Evolutionary conservation across 2,113 vertebrate species (phyloP), one percentile per base, ranked within the genome.

Genomic region (Hippocampus barbouri): DNA sequence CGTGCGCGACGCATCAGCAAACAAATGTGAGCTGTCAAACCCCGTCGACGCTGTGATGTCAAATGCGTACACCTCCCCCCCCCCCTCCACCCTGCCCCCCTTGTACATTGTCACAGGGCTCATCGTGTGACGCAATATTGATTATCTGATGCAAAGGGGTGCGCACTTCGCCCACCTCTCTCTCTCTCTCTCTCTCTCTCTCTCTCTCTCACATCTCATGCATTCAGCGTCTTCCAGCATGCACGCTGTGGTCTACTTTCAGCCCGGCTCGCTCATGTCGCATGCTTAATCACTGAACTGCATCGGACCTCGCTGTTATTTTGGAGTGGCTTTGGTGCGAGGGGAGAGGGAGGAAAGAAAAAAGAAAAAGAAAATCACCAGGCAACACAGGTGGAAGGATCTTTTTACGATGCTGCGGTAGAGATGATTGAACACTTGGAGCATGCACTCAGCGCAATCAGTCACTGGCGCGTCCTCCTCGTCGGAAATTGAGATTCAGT

Each of bases 391-490:
- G 92, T 86, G 89, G 15, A 81, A 83, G 47, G 71, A 71, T 74
- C 82, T 72, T 51, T 85, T 79, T 68, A 83, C 78, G 77, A 78
- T 81, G 90, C 71, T 89, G 90, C 88, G 86, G 87, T 88, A 83
- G 70, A 82, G 73, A 83, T 79, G 80, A 82, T 85, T 69, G 86
- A 84, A 87, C 81, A 83, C 75, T 88, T 87, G 72, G 71, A 79
- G 78, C 80, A n/a, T 62, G 76, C 76, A 84, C 74, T 87, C 75
- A 73, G 25, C 69, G 67, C 73, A 74, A 65, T 78, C 69, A 68
- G 40, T 38, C 67, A 60, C 59, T 64, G 2, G 41, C 27, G 53
- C 69, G 61, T 70, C 30, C 1, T 63, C 47, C 43, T 11, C 21
- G 34, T 71, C 27, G n/a, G 78, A 65, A 72, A 61, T 66, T 54